phyloP scores from a whole-genome alignment of 2,113 vertebrate species.

The Calidris pygmaea region DNA sequence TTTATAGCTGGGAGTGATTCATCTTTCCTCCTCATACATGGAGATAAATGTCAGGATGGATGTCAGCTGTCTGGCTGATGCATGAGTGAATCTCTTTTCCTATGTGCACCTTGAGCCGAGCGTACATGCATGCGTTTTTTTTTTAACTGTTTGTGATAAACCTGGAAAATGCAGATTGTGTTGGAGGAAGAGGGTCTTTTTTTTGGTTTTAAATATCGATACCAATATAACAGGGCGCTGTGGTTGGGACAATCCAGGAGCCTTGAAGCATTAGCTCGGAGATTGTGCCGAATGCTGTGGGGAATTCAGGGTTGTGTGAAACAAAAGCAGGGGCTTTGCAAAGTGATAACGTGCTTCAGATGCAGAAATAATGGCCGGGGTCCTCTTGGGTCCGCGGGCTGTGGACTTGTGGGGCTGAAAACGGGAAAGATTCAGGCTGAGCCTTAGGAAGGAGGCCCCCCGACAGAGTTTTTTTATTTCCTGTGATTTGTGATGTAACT shows the following conservation, averaged over 20 bases:
- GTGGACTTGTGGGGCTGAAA: neutral
- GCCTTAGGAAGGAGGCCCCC: neutral
- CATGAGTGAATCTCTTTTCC: neutral
- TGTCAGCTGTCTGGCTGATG: neutral
- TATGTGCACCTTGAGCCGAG: neutral
- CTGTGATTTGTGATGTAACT: slow-evolving; percentile 52
- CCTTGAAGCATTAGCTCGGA: neutral
- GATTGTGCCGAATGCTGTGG: neutral
- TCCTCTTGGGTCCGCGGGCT: neutral
- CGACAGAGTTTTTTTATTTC: neutral
- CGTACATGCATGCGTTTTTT: neutral
- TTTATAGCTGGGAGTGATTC: neutral
- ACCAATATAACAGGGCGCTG: neutral
- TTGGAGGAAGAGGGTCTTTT: neutral
- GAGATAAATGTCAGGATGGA: neutral
- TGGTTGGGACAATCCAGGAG: neutral
- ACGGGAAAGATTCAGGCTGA: neutral
- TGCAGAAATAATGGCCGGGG: neutral
- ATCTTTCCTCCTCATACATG: neutral
- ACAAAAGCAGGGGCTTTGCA: neutral
- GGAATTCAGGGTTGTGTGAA: neutral
- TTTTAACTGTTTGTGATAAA: neutral
- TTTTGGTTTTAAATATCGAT: slow-evolving; percentile 2
- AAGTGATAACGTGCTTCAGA: neutral
- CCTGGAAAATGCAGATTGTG: neutral